These are phyloP conservation scores for Podotricha telesiphe DNA, from an alignment of 2,888 invertebrate genomes.

Conservation along the genomic window DNA sequence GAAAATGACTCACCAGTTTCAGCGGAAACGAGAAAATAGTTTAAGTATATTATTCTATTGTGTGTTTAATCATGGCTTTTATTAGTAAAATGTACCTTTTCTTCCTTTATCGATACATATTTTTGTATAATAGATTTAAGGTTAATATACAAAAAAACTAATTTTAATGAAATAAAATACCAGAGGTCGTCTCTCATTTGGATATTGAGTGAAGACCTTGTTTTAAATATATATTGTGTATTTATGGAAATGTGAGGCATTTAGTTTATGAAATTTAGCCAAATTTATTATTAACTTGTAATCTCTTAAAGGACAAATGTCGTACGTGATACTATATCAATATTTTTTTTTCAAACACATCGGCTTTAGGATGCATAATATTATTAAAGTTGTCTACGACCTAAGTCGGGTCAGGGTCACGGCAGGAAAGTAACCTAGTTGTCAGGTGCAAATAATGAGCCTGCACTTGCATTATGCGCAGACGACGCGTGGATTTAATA, in stretches of 20 bases:
- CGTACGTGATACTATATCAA: no score
- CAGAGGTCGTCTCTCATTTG: neutral
- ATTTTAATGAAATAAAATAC: neutral
- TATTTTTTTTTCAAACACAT: neutral
- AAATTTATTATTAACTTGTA: neutral
- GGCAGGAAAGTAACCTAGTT: conserved; percentile 26
- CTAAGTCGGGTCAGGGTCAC: conserved; percentile 44
- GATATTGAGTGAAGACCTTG: neutral
- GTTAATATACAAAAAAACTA: neutral
- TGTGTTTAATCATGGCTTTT: neutral
- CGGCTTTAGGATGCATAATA: neutral
- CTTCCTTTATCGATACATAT: no score
- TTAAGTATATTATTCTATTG: neutral
- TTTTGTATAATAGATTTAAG: no score
- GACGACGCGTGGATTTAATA: conserved; percentile 55
- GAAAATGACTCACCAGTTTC: neutral
- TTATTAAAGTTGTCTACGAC: conserved; percentile 10
- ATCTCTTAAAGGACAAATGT: neutral
- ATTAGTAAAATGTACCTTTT: neutral
- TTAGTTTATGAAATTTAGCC: neutral
- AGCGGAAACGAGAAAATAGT: conserved; percentile 5
- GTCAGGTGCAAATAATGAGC: conserved; percentile 5
- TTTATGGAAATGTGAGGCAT: conserved; percentile 3
- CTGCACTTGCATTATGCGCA: conserved; percentile 53
- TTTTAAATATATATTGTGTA: conserved; percentile 3